Conservation (phyloP, 92 coral and sea anemone species). For the Heteractis magnifica region DNA sequence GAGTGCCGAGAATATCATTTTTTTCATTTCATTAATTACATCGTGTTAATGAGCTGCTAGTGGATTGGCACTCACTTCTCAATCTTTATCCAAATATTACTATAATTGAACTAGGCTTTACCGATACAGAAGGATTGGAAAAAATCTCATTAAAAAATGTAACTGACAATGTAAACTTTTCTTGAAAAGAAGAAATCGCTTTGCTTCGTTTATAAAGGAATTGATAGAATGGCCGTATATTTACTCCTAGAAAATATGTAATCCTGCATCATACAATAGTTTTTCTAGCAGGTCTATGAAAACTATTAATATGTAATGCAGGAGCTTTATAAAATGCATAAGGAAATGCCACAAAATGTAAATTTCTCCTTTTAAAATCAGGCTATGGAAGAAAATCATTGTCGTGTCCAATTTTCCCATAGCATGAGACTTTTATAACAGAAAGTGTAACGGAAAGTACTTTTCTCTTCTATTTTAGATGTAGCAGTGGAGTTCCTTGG, state of each 20-base stretch:
- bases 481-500: background rate
- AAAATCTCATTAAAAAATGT: background rate
- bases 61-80: background rate
- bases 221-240: too few species aligned
- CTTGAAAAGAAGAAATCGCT: too few species aligned
- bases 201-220: too few species aligned
- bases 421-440: background rate
- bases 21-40: too few species aligned
- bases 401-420: too few species aligned
- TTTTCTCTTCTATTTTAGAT: background rate
- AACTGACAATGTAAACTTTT: too few species aligned
- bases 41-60: background rate
- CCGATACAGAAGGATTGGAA: background rate
- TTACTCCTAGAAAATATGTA: too few species aligned
- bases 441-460: background rate
- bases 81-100: background rate
- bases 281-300: too few species aligned
- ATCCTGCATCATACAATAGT: too few species aligned
- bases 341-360: background rate
- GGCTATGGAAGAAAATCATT: too few species aligned
- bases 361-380: background rate
- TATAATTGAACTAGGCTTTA: background rate
- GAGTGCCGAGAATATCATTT: background rate
- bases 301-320: too few species aligned
- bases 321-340: too few species aligned